Evolutionary conservation across 2,113 vertebrate species (phyloP).

Genomic region (Pedetes capensis): DNA sequence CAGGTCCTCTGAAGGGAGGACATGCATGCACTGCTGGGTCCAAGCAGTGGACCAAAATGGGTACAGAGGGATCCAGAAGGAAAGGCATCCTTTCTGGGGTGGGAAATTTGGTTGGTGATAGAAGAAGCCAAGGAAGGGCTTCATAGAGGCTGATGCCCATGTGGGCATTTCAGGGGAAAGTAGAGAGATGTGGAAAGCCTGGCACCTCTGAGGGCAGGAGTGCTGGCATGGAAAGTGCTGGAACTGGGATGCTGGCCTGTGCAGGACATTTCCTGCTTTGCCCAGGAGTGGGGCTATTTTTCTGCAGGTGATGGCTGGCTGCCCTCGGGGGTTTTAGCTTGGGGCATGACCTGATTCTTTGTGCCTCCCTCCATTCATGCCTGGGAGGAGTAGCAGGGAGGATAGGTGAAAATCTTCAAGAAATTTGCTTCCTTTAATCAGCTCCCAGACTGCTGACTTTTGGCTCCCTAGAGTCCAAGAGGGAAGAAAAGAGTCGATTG

Average conservation of each 20-base stretch:
- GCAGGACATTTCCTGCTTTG: background rate
- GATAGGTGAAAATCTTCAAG: background rate
- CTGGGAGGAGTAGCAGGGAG: background rate
- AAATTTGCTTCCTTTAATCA: background rate
- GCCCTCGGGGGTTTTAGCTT: background rate
- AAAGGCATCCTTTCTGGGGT: background rate
- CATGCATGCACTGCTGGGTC: background rate
- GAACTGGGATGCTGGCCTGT: rapidly evolving
- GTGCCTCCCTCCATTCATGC: background rate
- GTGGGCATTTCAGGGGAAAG: background rate
- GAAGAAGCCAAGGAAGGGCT: background rate
- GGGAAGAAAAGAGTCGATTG: background rate
- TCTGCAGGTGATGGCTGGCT: background rate
- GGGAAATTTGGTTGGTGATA: background rate
- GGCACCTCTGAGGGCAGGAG: too few species aligned
- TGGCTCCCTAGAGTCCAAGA: background rate
- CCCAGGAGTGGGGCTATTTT: background rate
- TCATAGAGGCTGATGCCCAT: background rate
- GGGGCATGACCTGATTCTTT: background rate
- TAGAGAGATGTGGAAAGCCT: rapidly evolving
- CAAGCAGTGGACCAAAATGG: background rate
- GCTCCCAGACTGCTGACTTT: background rate
- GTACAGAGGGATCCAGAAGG: background rate
- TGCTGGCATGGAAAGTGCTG: too few species aligned
- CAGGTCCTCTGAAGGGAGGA: background rate